Evolutionary conservation across 1,140 invertebrate species (phyloP), one percentile per base, ranked within the genome.

Genomic region (Telenomus remus): DNA sequence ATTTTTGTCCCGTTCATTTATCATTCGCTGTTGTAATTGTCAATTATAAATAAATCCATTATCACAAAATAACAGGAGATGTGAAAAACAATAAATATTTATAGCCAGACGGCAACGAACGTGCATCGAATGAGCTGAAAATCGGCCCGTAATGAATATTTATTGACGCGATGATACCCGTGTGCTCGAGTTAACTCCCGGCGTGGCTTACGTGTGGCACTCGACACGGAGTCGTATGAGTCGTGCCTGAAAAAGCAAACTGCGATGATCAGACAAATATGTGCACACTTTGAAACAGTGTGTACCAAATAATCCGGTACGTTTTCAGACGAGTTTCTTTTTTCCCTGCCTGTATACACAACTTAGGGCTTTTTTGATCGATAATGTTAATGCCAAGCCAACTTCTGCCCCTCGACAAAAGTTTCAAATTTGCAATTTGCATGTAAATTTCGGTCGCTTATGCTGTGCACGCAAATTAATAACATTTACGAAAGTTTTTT

Each of bases 321-420:
- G 19, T 27, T 27, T 27, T 27, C 19, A 27, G 19, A 3, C 19
- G 19, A 27, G 2, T 27, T 27, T 27, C 19, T 27, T 6, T 27
- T n/a, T n/a, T n/a, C n/a, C 19, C 19, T 27, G 19, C 19, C 6
- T 3, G 19, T 27, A n/a, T 6, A 39, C n/a, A 9, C 53, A 53
- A 63, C 57, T 69, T 49, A 50, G 59, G 75, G 53, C 63, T 64
- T 48, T 50, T 69, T 57, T 69, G 57, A 53, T 77, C 63, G 54
- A 72, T 72, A 77, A 77, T 72, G 59, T 72, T 64, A 77, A 77
- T 69, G 69, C 63, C 68, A 60, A 63, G 7, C 47, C 39, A 8
- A 57, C 63, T 57, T 65, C 68, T 72, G n/a, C 57, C 39, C 16
- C 10, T 12, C 12, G 6, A 1, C 53, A 39, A 19, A 72, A 63